Conservation (phyloP, 2,888 invertebrate species). For the Tenodera sinensis region DNA sequence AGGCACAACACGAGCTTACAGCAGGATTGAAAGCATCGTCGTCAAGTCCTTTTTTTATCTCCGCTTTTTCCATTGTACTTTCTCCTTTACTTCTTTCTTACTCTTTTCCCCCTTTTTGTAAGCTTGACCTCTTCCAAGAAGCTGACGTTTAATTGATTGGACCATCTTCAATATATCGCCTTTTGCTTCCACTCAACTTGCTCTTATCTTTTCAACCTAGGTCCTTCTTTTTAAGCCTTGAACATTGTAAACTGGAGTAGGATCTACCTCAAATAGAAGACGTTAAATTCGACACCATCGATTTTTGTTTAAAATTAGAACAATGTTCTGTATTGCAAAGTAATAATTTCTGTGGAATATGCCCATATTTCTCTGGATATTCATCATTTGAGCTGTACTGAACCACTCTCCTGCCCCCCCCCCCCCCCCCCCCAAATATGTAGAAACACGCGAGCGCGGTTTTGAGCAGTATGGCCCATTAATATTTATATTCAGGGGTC, state of each 20-base stretch:
- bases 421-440: too few species aligned
- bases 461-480: too few species aligned
- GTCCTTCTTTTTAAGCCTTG: background rate
- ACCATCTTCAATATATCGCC: background rate
- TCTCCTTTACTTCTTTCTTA: background rate
- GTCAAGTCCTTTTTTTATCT: background rate
- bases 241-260: background rate
- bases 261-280: background rate
- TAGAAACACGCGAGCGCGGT: too few species aligned
- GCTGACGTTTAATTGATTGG: background rate
- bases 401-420: too few species aligned
- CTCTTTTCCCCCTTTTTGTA: background rate
- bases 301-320: too few species aligned
- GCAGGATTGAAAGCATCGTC: background rate
- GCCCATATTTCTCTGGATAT: too few species aligned
- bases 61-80: background rate
- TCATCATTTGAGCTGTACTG: too few species aligned
- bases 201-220: background rate
- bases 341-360: too few species aligned
- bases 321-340: too few species aligned
- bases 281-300: too few species aligned
- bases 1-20: background rate
- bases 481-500: too few species aligned
- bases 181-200: background rate
- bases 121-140: background rate